Percentiles rank a stretch among this genome's conserved stretches.
Conservation (phyloP, 2,113 vertebrate species). For the Atractosteus spatula region DNA sequence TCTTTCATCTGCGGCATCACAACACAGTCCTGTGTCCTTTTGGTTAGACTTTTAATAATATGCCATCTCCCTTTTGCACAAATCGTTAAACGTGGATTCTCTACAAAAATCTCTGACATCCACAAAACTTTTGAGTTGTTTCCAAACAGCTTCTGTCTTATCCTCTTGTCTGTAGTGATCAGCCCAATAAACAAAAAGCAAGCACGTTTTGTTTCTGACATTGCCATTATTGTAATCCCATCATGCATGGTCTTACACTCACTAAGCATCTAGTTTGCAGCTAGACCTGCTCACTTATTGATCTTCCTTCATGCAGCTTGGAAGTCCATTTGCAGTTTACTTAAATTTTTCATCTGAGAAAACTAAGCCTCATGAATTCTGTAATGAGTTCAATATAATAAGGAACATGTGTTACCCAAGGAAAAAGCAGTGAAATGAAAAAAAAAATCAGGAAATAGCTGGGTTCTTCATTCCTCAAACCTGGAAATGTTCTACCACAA, state of each 20-base stretch:
- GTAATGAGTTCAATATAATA: neutral
- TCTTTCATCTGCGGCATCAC: too few relatives aligned
- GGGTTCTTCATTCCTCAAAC: neutral
- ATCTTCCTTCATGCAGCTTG: neutral
- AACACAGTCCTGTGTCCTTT: too few relatives aligned
- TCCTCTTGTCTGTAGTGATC: neutral
- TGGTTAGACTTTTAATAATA: too few relatives aligned
- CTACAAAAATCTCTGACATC: too few relatives aligned
- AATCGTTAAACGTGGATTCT: too few relatives aligned
- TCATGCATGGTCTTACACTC: conserved; percentile 31
- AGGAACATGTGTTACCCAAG: neutral
- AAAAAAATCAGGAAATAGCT: neutral
- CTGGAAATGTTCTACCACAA: neutral
- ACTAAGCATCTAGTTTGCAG: conserved; percentile 5
- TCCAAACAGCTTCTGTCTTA: too few relatives aligned
- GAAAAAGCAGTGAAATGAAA: neutral
- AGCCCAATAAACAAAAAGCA: conserved; percentile 39
- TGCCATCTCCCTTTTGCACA: too few relatives aligned
- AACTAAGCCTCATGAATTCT: neutral
- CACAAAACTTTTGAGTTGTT: too few relatives aligned
- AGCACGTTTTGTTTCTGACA: conserved; percentile 51
- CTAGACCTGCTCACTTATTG: neutral
- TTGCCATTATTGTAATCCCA: conserved; percentile 45
- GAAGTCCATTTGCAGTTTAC: neutral
- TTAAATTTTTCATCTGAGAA: neutral